Conservation (phyloP, 2,888 invertebrate genomes). For the Agrenia bidenticulata region DNA sequence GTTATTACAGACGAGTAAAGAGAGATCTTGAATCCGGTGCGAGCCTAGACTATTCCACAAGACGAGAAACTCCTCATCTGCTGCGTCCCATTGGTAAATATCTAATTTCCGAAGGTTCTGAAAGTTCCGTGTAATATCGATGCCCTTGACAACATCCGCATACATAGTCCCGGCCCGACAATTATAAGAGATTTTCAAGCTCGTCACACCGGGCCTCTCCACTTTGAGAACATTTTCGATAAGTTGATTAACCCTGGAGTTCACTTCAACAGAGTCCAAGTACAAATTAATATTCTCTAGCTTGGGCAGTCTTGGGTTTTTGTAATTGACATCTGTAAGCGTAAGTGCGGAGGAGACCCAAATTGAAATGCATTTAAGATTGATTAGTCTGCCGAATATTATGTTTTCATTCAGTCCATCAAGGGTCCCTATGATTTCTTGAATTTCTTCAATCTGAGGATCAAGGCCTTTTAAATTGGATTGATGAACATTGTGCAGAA, state of each 20-base stretch:
- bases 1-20: constrained; percentile 31
- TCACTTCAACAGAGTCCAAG: constrained; percentile 23
- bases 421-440: constrained; percentile 31
- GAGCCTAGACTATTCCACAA: constrained; percentile 28
- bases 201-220: constrained; percentile 27
- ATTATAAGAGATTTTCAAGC: constrained; percentile 35
- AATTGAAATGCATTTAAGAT: constrained; percentile 29
- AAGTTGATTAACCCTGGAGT: constrained; percentile 8
- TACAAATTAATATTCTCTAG: constrained; percentile 27
- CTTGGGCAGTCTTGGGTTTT: constrained; percentile 22
- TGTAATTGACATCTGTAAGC: constrained; percentile 21
- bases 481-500: constrained; percentile 34
- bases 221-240: not conserved
- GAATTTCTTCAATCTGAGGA: not conserved
- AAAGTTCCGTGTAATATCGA: constrained; percentile 31
- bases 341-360: constrained; percentile 28
- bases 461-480: constrained; percentile 28
- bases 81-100: constrained; percentile 39
- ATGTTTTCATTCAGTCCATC: constrained; percentile 37
- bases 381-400: constrained; percentile 21
- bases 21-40: constrained; percentile 24
- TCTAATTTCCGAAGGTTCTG: constrained; percentile 32
- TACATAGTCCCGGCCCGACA: constrained; percentile 28
- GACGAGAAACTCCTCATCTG: constrained; percentile 34
- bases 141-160: constrained; percentile 24